These are phyloP conservation scores for Drosophila helvetica DNA, from an alignment of 2,888 invertebrate species.

Conservation along the genomic window DNA sequence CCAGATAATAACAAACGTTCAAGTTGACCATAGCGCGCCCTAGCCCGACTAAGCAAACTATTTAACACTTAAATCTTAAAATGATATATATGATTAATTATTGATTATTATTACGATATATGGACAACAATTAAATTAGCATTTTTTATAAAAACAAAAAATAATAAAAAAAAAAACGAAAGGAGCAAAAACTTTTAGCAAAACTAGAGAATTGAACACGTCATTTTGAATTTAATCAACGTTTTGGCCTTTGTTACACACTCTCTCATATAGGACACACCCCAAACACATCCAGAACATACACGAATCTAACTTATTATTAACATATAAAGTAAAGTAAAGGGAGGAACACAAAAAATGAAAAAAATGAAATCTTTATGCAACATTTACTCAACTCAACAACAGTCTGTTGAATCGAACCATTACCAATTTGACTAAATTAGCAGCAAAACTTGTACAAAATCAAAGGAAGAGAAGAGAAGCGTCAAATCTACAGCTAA, in stretches of 20 bases:
- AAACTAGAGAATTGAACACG: constrained; percentile 60
- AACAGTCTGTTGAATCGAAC: constrained; percentile 56
- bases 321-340: constrained; percentile 57
- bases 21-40: constrained; percentile 71
- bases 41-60: constrained; percentile 54
- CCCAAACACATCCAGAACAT: constrained; percentile 17
- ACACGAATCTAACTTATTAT: constrained; percentile 57
- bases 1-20: constrained; percentile 17
- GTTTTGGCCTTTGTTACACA: constrained; percentile 46
- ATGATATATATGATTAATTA: constrained; percentile 45
- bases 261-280: constrained; percentile 12
- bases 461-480: constrained; percentile 49
- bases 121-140: constrained; percentile 43
- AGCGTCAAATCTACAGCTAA: constrained; percentile 83
- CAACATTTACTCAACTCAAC: constrained; percentile 49
- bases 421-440: constrained; percentile 54
- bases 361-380: constrained; percentile 23
- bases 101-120: constrained; percentile 35
- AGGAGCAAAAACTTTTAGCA: constrained; percentile 52
- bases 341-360: constrained; percentile 1
- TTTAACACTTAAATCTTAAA: constrained; percentile 20
- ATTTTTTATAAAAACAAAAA: constrained; percentile 54
- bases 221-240: constrained; percentile 29
- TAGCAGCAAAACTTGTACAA: constrained; percentile 65
- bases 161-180: constrained; percentile 5